phyloP scores from a whole-genome alignment of 2,113 vertebrate genomes.

The Rhineura floridana region DNA sequence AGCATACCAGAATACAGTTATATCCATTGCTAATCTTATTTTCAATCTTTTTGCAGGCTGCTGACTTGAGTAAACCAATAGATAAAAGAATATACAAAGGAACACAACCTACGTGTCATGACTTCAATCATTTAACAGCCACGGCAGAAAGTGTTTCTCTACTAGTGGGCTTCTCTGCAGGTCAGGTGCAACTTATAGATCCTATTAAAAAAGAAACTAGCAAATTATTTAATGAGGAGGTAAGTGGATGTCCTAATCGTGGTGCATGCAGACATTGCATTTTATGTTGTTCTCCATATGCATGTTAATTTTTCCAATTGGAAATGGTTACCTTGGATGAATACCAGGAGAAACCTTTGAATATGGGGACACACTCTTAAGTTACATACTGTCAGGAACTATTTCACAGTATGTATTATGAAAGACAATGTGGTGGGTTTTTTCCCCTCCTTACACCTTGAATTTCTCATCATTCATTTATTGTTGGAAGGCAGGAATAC shows the following conservation, averaged over 20 bases:
- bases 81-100: constrained; percentile 99
- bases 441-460: not conserved
- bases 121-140: constrained; percentile 98
- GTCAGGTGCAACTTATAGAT: constrained; percentile 99
- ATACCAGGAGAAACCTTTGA: not conserved
- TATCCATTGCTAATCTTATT: constrained; percentile 54
- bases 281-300: not conserved
- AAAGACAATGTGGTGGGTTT: not conserved
- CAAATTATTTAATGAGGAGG: constrained; percentile 99
- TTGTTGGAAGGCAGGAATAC: not conserved
- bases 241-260: constrained; percentile 77
- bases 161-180: constrained; percentile 98
- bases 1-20: constrained; percentile 47
- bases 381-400: not conserved
- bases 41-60: constrained; percentile 83
- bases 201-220: constrained; percentile 99
- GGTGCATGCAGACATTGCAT: constrained; percentile 54
- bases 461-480: not conserved
- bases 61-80: constrained; percentile 98
- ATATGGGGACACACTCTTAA: no score
- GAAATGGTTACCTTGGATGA: not conserved
- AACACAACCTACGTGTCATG: constrained; percentile 98
- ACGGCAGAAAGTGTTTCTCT: constrained; percentile 97
- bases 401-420: not conserved
- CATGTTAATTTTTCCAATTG: not conserved